Evolutionary conservation across 2,113 vertebrate genomes (phyloP).

Genomic region (Dipodomys stephensi): DNA sequence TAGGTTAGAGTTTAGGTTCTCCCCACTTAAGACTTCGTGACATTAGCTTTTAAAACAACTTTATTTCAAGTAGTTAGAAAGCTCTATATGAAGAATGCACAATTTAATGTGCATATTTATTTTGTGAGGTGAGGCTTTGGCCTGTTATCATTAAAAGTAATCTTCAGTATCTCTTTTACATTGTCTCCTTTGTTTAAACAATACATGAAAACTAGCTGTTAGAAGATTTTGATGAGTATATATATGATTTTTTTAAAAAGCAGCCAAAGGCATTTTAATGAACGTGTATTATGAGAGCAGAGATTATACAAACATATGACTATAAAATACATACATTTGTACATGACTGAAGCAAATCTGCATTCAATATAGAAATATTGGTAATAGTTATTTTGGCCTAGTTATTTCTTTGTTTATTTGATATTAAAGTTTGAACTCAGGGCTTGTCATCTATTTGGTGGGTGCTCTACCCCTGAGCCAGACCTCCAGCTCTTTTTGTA

Average conservation of each 20-base stretch:
- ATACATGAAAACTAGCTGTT: conserved; percentile 63
- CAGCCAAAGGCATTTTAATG: conserved; percentile 63
- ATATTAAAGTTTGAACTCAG: no score
- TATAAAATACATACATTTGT: conserved; percentile 68
- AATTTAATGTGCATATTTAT: not conserved
- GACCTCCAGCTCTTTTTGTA: no score
- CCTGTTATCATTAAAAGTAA: conserved; percentile 65
- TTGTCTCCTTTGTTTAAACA: conserved; percentile 64
- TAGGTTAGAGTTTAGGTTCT: not conserved
- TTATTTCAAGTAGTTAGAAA: conserved; percentile 48
- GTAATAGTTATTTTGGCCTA: conserved; percentile 56
- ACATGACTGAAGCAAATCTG: conserved; percentile 50
- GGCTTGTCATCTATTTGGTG: no score
- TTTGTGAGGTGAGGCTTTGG: conserved; percentile 35
- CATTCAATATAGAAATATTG: conserved; percentile 51
- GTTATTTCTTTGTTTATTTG: no score
- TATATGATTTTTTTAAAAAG: conserved; percentile 20
- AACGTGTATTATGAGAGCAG: conserved; percentile 58
- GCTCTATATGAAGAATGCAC: not conserved
- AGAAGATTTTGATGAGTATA: conserved; percentile 43
- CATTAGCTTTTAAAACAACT: conserved; percentile 58
- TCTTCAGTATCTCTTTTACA: conserved; percentile 39
- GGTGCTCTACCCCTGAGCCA: no score
- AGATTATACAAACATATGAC: conserved; percentile 63
- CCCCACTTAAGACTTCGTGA: not conserved